Evolutionary conservation across 2,113 vertebrate species (phyloP).

Genomic region (Solenodon paradoxus): DNA sequence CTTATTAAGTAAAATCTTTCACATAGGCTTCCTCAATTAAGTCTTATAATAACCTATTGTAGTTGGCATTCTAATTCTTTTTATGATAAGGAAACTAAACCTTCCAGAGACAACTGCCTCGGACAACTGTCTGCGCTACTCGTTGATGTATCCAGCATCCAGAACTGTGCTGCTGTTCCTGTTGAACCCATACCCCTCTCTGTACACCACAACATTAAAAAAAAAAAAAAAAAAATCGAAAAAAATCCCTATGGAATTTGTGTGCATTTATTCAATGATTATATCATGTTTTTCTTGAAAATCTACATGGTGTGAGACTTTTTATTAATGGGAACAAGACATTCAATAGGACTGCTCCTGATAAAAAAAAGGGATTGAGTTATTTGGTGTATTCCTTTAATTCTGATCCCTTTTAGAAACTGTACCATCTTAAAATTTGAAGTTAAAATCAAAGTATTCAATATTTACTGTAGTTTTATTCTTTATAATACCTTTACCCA

Average conservation of each 20-base stretch:
- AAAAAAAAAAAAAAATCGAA: too few relatives aligned
- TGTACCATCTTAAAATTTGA: neutral
- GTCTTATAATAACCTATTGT: too few relatives aligned
- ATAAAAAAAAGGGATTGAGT: neutral
- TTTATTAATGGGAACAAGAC: neutral
- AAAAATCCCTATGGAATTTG: neutral
- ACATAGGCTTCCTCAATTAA: too few relatives aligned
- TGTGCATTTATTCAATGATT: neutral
- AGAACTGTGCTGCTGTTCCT: too few relatives aligned
- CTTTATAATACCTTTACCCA: fast-evolving
- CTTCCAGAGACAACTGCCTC: too few relatives aligned
- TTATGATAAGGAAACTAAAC: too few relatives aligned
- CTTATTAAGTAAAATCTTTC: too few relatives aligned
- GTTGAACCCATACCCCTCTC: too few relatives aligned
- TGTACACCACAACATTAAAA: too few relatives aligned
- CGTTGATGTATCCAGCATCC: too few relatives aligned
- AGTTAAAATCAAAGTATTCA: neutral
- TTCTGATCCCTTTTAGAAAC: neutral
- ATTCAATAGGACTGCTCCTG: neutral
- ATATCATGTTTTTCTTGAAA: neutral
- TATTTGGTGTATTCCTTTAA: neutral
- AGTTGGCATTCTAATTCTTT: too few relatives aligned
- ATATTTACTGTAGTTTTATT: neutral
- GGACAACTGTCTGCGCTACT: too few relatives aligned
- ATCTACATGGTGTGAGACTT: neutral